Conservation (phyloP, 2,888 invertebrate species). For the Kryphioiulus occultus region DNA sequence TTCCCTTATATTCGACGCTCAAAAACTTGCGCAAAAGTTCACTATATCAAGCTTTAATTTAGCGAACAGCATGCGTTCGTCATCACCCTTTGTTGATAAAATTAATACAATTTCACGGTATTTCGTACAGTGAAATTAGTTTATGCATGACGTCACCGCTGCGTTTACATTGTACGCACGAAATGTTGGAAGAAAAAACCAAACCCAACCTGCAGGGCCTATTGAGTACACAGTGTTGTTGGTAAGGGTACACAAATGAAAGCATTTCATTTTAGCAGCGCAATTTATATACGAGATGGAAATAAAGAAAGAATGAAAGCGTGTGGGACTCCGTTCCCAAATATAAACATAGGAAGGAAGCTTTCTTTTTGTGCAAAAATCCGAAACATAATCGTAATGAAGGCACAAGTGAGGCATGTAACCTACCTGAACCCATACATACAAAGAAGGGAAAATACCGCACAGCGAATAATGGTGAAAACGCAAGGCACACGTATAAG, state of each 20-base stretch:
- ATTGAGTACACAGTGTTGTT: not conserved
- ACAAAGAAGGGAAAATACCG: not conserved
- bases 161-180: not conserved
- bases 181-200: not conserved
- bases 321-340: slow-evolving; percentile 15
- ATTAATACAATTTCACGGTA: slow-evolving; percentile 16
- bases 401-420: not conserved
- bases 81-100: slow-evolving; percentile 25
- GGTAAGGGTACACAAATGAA: slow-evolving; percentile 10
- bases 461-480: not conserved
- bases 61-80: not conserved
- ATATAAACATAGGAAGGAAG: not conserved
- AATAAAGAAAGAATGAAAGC: not conserved
- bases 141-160: not conserved
- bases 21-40: not conserved
- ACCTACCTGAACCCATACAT: not conserved
- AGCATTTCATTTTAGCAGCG: not conserved
- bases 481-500: not conserved
- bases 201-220: not conserved
- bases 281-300: slow-evolving; percentile 12
- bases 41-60: not conserved
- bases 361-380: slow-evolving; percentile 35
- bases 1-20: not conserved
- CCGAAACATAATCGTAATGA: slow-evolving; percentile 21
- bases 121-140: not conserved